phyloP scores from a whole-genome alignment of 2,888 invertebrate genomes.

The Arrhopalites spinosus region DNA sequence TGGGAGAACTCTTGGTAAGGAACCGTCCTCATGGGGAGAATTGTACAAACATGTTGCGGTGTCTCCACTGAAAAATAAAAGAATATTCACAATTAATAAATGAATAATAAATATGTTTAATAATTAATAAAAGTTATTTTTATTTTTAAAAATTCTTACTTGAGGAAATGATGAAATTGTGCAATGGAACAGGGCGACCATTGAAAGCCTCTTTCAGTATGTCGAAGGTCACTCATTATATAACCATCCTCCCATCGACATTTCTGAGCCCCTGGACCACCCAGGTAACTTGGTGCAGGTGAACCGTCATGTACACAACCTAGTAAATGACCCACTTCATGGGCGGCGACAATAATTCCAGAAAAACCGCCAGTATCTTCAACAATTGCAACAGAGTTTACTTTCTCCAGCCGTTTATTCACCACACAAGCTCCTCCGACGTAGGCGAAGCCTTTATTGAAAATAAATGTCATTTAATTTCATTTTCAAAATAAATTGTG shows the following conservation, averaged over 20 bases:
- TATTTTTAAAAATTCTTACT: conserved; percentile 67
- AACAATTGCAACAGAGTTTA: conserved; percentile 94
- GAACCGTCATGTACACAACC: conserved; percentile 97
- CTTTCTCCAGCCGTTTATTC: conserved; percentile 92
- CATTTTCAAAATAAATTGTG: not conserved
- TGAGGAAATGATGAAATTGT: conserved; percentile 92
- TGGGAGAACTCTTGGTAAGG: conserved; percentile 83
- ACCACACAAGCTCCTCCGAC: conserved; percentile 95
- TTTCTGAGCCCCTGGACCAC: conserved; percentile 91
- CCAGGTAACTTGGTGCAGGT: conserved; percentile 90
- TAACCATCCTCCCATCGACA: conserved; percentile 96
- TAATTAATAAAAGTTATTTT: not conserved
- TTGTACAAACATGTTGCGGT: conserved; percentile 92
- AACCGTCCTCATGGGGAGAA: conserved; percentile 91
- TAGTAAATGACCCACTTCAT: conserved; percentile 93
- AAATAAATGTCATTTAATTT: conserved; percentile 49
- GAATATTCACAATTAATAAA: not conserved
- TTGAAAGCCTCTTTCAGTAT: conserved; percentile 91
- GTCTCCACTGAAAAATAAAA: conserved; percentile 72
- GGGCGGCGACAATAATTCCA: conserved; percentile 93
- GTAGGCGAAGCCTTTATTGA: conserved; percentile 81
- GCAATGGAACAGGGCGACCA: conserved; percentile 93
- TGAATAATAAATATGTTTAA: conserved; percentile 6
- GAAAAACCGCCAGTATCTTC: conserved; percentile 96
- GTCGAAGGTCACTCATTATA: conserved; percentile 92